Conservation (phyloP, 1,140 invertebrate species). For the Listronotus oregonensis region DNA sequence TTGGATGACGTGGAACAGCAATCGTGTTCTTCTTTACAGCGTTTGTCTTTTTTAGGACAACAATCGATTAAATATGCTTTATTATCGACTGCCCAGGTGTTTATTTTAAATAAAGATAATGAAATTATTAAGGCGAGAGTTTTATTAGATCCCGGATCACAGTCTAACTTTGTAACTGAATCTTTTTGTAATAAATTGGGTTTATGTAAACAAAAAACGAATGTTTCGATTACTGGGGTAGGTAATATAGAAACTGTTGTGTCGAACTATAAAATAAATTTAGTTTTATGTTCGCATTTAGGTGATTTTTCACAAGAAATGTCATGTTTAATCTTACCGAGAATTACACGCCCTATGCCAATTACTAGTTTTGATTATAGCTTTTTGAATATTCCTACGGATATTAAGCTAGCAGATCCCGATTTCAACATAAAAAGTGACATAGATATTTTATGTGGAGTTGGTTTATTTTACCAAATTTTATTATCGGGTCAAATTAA, state of each 20-base stretch:
- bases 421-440: not conserved
- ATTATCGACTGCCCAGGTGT: too few species aligned
- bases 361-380: not conserved
- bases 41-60: too few species aligned
- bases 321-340: not conserved
- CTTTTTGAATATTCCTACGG: slow-evolving; percentile 3
- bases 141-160: not conserved
- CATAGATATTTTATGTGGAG: slow-evolving; percentile 16
- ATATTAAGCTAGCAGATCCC: slow-evolving; percentile 11
- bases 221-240: too few species aligned
- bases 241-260: too few species aligned
- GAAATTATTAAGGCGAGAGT: not conserved
- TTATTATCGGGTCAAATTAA: slow-evolving; percentile 8
- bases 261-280: too few species aligned
- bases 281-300: not conserved
- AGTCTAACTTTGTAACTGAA: slow-evolving; percentile 7
- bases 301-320: not conserved
- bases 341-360: slow-evolving; percentile 5
- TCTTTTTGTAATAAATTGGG: too few species aligned
- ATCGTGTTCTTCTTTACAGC: too few species aligned
- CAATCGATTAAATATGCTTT: too few species aligned
- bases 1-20: not conserved
- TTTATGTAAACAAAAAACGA: too few species aligned
- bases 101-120: too few species aligned
- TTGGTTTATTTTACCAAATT: slow-evolving; percentile 5